Evolutionary conservation across 2,888 invertebrate genomes (phyloP).

Genomic region (Malacosoma neustria): DNA sequence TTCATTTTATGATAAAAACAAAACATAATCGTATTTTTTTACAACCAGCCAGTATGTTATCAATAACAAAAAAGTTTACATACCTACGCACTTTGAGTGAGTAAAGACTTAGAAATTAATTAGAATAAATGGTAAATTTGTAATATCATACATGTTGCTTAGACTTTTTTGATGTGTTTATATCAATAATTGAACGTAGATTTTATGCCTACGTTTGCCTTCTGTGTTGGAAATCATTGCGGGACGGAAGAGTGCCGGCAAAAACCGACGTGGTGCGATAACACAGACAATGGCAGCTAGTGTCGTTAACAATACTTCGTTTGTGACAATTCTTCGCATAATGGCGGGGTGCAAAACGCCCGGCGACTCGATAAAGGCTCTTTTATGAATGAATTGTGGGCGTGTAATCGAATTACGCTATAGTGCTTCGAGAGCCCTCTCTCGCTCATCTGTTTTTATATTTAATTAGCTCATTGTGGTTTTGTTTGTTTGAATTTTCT

Average conservation of each 20-base stretch:
- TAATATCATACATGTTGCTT: no score
- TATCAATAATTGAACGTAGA: no score
- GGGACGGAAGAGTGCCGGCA: constrained; percentile 60
- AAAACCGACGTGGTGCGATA: constrained; percentile 66
- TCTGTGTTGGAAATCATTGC: constrained; percentile 37
- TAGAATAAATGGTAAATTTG: no score
- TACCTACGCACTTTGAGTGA: no score
- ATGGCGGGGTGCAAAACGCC: constrained; percentile 61
- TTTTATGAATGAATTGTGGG: constrained; percentile 63
- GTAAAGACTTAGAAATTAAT: no score
- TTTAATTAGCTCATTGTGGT: constrained; percentile 3
- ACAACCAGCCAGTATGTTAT: no score
- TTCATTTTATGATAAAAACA: no score
- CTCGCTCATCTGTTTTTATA: constrained; percentile 1
- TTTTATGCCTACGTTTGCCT: constrained; percentile 24
- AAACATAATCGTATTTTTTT: no score
- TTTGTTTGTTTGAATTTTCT: background rate
- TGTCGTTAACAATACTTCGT: constrained; percentile 70
- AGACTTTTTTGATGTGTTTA: no score
- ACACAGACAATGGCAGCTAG: constrained; percentile 67
- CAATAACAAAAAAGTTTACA: no score
- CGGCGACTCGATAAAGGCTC: constrained; percentile 64
- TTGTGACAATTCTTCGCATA: constrained; percentile 71
- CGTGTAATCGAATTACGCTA: constrained; percentile 57
- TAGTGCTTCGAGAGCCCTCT: background rate